Evolutionary conservation across 2,888 invertebrate genomes (phyloP), one percentile per base, ranked within the genome.

Genomic region (Acanthopleura granulata): DNA sequence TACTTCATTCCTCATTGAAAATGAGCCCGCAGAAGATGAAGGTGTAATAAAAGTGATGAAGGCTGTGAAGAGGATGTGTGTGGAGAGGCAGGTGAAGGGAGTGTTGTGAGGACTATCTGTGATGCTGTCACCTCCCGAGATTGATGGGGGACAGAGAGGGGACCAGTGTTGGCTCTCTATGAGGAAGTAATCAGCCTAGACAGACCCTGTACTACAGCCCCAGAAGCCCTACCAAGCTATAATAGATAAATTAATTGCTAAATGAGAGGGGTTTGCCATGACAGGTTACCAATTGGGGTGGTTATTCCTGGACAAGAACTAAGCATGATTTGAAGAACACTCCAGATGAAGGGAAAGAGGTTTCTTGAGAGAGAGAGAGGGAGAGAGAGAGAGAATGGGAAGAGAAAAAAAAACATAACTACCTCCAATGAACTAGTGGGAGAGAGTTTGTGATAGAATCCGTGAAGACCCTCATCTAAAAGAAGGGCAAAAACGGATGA

Each of bases 221-320:
- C 18, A 40, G 71, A 71, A 71, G 71, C 49, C 71, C 14, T 25
- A 71, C 16, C n/a, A n/a, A 49, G 18, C n/a, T 49, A 40, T 49
- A 49, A 71, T 49, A 71, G 50, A 71, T 71, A 71, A 71, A 71
- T 71, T 71, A 49, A 71, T 71, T 71, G 71, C 30, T 71, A 40
- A 49, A 71, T 71, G 50, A 71, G 50, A 49, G 66, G 66, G 66
- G 66, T 27, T 66, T 66, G 66, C 25, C 22, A 27, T 66, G 66
- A 66, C 66, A 66, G 66, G 25, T 66, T 66, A 66, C 66, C 66
- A 27, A 25, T 27, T 66, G 27, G 25, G 4, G 22, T 66, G 66
- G 66, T 57, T 57, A 57, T 57, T 57, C 12, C 57, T 57, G 57
- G 3, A 22, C 57, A 57, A n/a, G 57, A 57, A 22, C 18, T 18